These are phyloP conservation scores for Pammene aurita DNA, from an alignment of 2,888 invertebrate species.

Conservation along the genomic window DNA sequence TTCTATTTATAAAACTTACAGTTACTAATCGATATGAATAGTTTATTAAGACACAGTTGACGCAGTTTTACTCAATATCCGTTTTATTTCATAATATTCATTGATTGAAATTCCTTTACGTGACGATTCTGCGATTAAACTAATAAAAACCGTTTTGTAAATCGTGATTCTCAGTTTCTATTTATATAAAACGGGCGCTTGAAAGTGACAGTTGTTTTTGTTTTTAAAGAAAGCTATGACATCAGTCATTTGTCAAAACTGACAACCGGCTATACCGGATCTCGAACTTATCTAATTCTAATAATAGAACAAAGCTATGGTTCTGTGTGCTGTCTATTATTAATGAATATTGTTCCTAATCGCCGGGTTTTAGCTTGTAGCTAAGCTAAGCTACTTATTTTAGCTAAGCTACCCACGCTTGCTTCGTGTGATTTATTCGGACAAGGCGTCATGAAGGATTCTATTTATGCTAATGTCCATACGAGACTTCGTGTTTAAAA, in stretches of 20 bases:
- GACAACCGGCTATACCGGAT: slow-evolving; percentile 45
- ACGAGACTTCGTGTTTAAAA: slow-evolving; percentile 43
- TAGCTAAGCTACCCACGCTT: slow-evolving; percentile 30
- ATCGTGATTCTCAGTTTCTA: slow-evolving; percentile 44
- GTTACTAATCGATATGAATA: background rate
- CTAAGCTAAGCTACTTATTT: too few species aligned
- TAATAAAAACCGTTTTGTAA: slow-evolving; percentile 28
- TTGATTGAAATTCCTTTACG: slow-evolving; percentile 32
- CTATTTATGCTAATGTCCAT: slow-evolving; percentile 49
- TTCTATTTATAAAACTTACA: background rate
- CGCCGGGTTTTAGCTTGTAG: slow-evolving; percentile 25
- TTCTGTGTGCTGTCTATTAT: slow-evolving; percentile 16
- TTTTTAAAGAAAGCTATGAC: slow-evolving; percentile 47
- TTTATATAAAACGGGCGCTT: slow-evolving; percentile 42
- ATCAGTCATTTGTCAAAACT: slow-evolving; percentile 49
- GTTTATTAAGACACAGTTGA: background rate
- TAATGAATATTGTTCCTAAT: slow-evolving; percentile 24
- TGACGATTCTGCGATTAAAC: slow-evolving; percentile 33
- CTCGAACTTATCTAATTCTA: slow-evolving; percentile 41
- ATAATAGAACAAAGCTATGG: slow-evolving; percentile 32
- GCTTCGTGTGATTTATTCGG: slow-evolving; percentile 48
- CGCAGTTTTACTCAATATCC: slow-evolving; percentile 8
- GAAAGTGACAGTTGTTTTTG: slow-evolving; percentile 46
- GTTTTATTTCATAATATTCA: slow-evolving; percentile 22
- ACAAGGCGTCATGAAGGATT: slow-evolving; percentile 43